phyloP scores from a whole-genome alignment of 2,797 vertebrate species.

The Acipenser ruthenus region DNA sequence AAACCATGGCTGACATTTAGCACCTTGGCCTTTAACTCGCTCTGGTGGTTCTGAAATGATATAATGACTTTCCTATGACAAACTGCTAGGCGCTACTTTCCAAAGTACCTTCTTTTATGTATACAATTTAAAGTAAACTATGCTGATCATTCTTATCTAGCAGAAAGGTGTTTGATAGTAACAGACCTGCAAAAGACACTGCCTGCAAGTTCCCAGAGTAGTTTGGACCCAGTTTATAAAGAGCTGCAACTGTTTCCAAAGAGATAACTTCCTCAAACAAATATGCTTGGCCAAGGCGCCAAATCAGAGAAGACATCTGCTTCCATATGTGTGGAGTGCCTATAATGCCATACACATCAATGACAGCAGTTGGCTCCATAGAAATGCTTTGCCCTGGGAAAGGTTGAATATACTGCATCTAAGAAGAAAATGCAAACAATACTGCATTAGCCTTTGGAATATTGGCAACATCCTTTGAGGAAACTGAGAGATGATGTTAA shows the following conservation, averaged over 20 bases:
- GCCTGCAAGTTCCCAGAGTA: constrained; percentile 82
- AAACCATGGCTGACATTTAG: too few relatives aligned
- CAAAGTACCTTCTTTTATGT: too few relatives aligned
- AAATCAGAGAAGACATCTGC: constrained; percentile 72
- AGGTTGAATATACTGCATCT: constrained; percentile 85
- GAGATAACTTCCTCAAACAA: constrained; percentile 81
- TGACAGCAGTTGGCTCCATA: constrained; percentile 80
- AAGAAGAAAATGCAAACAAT: constrained; percentile 18
- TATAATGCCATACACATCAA: constrained; percentile 84
- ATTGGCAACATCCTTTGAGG: too few relatives aligned
- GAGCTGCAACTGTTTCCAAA: constrained; percentile 47
- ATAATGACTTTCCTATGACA: too few relatives aligned
- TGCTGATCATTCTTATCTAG: too few relatives aligned
- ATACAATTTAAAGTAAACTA: too few relatives aligned
- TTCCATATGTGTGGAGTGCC: constrained; percentile 83
- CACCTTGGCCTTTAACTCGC: too few relatives aligned
- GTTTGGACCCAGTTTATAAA: constrained; percentile 77
- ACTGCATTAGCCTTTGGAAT: too few relatives aligned
- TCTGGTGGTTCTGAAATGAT: too few relatives aligned
- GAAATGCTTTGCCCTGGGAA: constrained; percentile 75
- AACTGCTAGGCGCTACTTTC: too few relatives aligned
- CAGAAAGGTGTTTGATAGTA: too few relatives aligned
- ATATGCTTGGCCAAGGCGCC: constrained; percentile 77
- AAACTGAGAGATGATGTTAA: too few relatives aligned
- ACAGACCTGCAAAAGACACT: constrained; percentile 41